Evolutionary conservation across 1,140 invertebrate genomes (phyloP), one percentile per base, ranked within the genome.

Genomic region (Drosophila burlai): DNA sequence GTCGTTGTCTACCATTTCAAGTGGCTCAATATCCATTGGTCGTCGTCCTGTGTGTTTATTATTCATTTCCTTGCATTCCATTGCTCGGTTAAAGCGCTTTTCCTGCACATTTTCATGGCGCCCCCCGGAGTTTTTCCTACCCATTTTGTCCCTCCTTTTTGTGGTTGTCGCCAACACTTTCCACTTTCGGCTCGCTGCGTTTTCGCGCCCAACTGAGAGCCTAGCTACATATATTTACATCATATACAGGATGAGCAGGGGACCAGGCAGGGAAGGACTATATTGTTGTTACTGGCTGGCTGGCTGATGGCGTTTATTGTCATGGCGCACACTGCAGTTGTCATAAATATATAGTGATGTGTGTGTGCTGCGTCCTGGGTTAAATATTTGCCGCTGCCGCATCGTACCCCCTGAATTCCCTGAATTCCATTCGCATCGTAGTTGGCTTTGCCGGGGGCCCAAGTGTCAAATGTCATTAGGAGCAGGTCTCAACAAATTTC

Each of bases 91-190:
- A 45, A 38, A 73, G 38, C 45, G 69, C 69, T 74, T 73, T 73
- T 73, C 52, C 52, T 21, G 66, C 68, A 47, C 50, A 69, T 69
- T 58, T 58, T 68, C 63, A 46, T 38, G n/a, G 26, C 34, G 24
- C 42, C 52, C 52, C 42, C 21, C 29, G 34, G 34, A 24, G 68
- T 13, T 63, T 63, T 46, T 16, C 24, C 42, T 9, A 15, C 4
- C 60, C 21, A 13, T 11, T 11, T 0, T 3, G 13, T 3, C 16
- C 2, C 15, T 13, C 36, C 69, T 45, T 11, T 29, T 26, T 36
- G 36, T 13, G 38, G 61, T 65, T 76, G 42, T 65, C 54, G 54
- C 26, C 55, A 76, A 61, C 75, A 77, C 75, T 76, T 77, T 67
- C 11, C 63, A 68, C 75, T 76, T 40, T 40, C 72, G 49, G 62